These are phyloP conservation scores for Meda fulgida DNA, from an alignment of 2,797 vertebrate species.

Conservation along the genomic window DNA sequence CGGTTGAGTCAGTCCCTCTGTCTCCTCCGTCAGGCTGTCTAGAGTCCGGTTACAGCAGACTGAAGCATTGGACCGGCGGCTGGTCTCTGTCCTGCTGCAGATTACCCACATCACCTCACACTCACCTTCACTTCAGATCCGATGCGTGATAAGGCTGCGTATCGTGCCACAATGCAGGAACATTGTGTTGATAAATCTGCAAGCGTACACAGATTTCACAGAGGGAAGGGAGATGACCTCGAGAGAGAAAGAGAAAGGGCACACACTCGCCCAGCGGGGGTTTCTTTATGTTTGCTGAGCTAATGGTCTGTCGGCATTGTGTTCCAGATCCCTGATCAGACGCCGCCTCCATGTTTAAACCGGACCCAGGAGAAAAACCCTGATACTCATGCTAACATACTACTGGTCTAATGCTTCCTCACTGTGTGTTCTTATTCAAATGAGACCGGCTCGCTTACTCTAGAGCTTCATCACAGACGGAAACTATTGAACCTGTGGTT, in stretches of 20 bases:
- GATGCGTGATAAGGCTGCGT: background rate
- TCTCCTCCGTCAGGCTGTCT: background rate
- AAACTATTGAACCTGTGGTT: background rate
- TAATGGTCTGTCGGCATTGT: slow-evolving; percentile 51
- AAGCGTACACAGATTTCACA: background rate
- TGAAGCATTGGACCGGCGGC: background rate
- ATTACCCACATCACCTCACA: background rate
- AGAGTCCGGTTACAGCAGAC: slow-evolving; percentile 44
- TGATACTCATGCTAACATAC: slow-evolving; percentile 21
- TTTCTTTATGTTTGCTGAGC: slow-evolving; percentile 44
- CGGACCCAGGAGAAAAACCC: slow-evolving; percentile 16
- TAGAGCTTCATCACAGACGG: background rate
- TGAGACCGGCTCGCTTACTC: background rate
- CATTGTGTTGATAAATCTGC: slow-evolving; percentile 14
- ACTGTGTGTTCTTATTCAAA: background rate
- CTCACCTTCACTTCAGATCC: slow-evolving; percentile 5
- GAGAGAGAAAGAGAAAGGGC: background rate
- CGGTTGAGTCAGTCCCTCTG: too few species aligned
- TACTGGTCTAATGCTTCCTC: background rate
- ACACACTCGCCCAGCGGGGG: background rate
- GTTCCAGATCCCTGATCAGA: slow-evolving; percentile 54
- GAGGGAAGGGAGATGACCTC: background rate
- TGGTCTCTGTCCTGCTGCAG: background rate
- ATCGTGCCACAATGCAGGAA: background rate
- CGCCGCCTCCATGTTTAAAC: slow-evolving; percentile 43